These are phyloP conservation scores for Ctenicera cuprea DNA, from an alignment of 2,888 invertebrate genomes.

Conservation along the genomic window DNA sequence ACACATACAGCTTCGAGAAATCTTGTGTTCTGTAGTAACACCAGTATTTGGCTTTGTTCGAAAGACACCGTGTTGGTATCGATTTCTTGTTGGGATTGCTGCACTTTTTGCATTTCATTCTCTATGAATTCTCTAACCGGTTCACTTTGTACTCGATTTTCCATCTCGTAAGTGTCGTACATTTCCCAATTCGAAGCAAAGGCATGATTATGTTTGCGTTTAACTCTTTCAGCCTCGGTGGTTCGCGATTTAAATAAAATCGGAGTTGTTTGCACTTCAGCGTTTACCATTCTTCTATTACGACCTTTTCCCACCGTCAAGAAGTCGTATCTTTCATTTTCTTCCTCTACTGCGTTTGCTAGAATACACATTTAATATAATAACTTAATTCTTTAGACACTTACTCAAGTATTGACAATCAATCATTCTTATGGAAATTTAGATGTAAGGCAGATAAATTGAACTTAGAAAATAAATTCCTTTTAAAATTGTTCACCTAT, in stretches of 20 bases:
- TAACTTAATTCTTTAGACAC: neutral
- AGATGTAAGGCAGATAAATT: too few species aligned
- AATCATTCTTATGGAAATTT: too few species aligned
- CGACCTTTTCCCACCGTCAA: constrained; percentile 81
- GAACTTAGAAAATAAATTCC: too few species aligned
- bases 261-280: constrained; percentile 82
- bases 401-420: too few species aligned
- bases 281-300: constrained; percentile 79
- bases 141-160: constrained; percentile 64
- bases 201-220: constrained; percentile 76
- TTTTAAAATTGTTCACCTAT: too few species aligned
- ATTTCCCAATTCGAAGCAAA: constrained; percentile 88
- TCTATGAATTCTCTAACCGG: constrained; percentile 64
- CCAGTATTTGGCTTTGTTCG: constrained; percentile 69
- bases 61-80: constrained; percentile 40
- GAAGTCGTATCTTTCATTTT: constrained; percentile 81
- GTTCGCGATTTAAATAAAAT: constrained; percentile 79
- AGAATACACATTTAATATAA: constrained; percentile 8
- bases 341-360: constrained; percentile 75
- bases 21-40: constrained; percentile 65
- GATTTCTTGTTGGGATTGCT: neutral
- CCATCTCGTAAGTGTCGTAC: constrained; percentile 79
- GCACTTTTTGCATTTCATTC: constrained; percentile 53
- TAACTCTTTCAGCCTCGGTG: constrained; percentile 76
- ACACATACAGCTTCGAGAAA: constrained; percentile 80